Conservation (phyloP, 2,888 invertebrate species). For the Nemoura dubitans region DNA sequence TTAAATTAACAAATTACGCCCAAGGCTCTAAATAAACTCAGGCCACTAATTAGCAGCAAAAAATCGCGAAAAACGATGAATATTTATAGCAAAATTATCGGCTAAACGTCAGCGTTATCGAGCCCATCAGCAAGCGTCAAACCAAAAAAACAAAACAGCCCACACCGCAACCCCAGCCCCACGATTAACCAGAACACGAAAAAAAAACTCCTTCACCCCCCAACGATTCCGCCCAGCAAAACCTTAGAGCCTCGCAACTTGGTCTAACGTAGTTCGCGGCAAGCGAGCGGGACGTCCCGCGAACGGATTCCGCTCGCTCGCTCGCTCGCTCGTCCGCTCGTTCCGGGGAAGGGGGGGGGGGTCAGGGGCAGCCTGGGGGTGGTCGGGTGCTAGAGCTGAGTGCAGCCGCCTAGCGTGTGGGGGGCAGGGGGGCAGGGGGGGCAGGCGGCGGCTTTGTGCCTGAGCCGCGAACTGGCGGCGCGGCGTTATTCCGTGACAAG, state of each 20-base stretch:
- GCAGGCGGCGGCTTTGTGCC: conserved; percentile 21
- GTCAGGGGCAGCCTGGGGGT: not conserved
- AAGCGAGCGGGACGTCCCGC: conserved; percentile 12
- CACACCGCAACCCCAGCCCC: not conserved
- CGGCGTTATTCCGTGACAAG: not conserved
- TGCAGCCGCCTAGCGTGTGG: conserved; percentile 22
- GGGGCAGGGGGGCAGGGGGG: conserved; percentile 10
- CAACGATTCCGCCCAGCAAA: not conserved
- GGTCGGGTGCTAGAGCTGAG: not conserved
- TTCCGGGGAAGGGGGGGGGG: not conserved
- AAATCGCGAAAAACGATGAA: too few relatives aligned
- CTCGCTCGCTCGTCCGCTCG: not conserved
- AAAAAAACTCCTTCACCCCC: not conserved
- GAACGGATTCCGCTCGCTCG: not conserved
- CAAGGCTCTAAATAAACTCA: too few relatives aligned
- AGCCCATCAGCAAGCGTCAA: too few relatives aligned
- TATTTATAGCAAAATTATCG: too few relatives aligned
- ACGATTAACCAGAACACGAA: not conserved
- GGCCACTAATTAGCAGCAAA: too few relatives aligned
- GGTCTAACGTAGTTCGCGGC: not conserved
- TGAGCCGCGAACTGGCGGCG: too few relatives aligned
- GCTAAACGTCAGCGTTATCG: too few relatives aligned
- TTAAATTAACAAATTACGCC: too few relatives aligned
- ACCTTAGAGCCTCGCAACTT: not conserved
- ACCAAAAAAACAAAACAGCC: not conserved